phyloP scores from a whole-genome alignment of 2,113 vertebrate species.

The Nycticryphes semicollaris region DNA sequence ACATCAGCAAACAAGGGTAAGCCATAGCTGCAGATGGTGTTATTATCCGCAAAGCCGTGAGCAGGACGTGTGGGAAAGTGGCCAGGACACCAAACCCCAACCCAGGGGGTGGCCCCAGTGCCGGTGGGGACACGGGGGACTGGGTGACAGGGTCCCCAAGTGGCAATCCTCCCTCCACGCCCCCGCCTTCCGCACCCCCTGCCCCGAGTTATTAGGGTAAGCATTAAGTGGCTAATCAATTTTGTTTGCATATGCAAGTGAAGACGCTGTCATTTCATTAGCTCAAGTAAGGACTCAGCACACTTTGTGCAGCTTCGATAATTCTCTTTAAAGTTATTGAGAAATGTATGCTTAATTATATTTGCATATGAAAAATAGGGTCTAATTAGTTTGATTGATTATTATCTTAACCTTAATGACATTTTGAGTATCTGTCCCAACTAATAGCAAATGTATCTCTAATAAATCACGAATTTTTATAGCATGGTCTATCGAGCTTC shows the following conservation, averaged over 20 bases:
- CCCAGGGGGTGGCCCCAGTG: fast-evolving
- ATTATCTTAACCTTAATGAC: constrained; percentile 85
- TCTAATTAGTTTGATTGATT: constrained; percentile 87
- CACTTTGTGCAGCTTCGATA: constrained; percentile 61
- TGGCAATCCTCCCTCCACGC: too few species aligned
- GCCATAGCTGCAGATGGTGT: neutral
- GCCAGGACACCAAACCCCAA: fast-evolving
- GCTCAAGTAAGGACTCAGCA: constrained; percentile 56
- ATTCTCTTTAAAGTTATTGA: constrained; percentile 79
- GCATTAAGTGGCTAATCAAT: constrained; percentile 43
- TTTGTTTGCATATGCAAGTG: constrained; percentile 66
- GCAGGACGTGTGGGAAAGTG: fast-evolving
- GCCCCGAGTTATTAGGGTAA: neutral
- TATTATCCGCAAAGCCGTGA: fast-evolving
- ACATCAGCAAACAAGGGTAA: neutral
- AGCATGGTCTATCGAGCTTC: constrained; percentile 70
- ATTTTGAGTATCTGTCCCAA: constrained; percentile 82
- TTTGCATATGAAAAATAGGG: constrained; percentile 85
- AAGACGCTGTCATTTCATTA: constrained; percentile 65
- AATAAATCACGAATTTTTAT: constrained; percentile 81
- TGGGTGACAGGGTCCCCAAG: fast-evolving
- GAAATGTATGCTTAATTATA: constrained; percentile 83
- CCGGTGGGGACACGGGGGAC: fast-evolving
- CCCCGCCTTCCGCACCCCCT: neutral
- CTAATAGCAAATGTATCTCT: constrained; percentile 75